These are phyloP conservation scores for Tapirus indicus DNA, from an alignment of 2,797 vertebrate species.

Conservation along the genomic window DNA sequence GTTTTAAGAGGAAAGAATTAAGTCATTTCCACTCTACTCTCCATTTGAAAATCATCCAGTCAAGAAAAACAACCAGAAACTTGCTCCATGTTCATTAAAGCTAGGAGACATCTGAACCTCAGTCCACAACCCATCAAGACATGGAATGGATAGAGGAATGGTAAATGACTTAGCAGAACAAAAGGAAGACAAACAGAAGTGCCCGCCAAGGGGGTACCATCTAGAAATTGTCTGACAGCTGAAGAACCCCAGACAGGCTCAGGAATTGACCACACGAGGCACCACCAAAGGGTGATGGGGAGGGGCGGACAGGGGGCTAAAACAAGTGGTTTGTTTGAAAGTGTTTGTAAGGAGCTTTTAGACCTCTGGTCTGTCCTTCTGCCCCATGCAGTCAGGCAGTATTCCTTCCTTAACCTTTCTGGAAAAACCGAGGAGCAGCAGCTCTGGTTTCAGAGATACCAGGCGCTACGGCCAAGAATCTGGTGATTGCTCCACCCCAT, in stretches of 20 bases:
- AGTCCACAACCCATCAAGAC: not conserved
- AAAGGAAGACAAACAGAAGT: not conserved
- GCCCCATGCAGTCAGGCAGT: not conserved
- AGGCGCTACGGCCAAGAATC: not conserved
- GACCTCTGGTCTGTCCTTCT: not conserved
- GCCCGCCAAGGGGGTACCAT: not conserved
- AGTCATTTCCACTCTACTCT: not conserved
- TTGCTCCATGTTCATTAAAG: not conserved
- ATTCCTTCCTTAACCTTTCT: not conserved
- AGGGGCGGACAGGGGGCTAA: not conserved
- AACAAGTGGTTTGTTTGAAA: not conserved
- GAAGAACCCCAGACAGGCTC: not conserved
- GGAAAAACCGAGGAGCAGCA: not conserved
- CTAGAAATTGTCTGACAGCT: not conserved
- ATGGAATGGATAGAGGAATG: not conserved
- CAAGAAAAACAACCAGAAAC: not conserved
- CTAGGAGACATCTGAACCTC: not conserved
- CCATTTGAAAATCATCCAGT: constrained; percentile 48
- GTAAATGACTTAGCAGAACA: not conserved
- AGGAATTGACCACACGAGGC: not conserved
- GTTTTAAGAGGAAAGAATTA: constrained; percentile 37
- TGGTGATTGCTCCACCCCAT: not conserved
- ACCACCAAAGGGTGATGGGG: not conserved
- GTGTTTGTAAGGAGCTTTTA: not conserved
- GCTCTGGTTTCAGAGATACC: not conserved